Percentiles rank a stretch among this genome's conserved stretches.
Evolutionary conservation across 2,113 vertebrate species (phyloP).

Genomic region (Laticauda laticaudata): DNA sequence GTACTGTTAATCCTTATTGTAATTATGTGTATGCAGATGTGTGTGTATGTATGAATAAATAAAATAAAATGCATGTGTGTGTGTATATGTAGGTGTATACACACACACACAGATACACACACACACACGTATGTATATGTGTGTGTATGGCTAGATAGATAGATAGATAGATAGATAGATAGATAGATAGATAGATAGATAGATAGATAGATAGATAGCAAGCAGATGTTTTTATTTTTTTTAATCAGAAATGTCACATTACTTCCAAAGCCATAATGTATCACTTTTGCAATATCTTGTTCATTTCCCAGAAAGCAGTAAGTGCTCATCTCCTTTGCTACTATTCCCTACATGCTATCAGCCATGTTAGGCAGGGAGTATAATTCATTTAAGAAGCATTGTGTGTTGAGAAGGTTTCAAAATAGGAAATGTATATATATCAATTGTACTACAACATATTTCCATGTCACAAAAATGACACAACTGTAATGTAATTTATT

Average conservation of each 20-base stretch:
- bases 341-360: background rate
- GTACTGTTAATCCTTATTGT: background rate
- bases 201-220: too few species aligned
- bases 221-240: too few species aligned
- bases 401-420: background rate
- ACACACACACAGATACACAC: too few species aligned
- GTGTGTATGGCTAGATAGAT: too few species aligned
- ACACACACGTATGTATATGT: too few species aligned
- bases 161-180: too few species aligned
- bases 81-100: too few species aligned
- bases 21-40: background rate
- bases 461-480: background rate
- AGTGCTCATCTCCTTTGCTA: too few species aligned
- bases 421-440: background rate
- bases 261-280: background rate
- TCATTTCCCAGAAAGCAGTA: background rate
- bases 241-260: background rate
- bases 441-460: background rate
- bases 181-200: too few species aligned
- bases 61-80: too few species aligned
- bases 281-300: background rate
- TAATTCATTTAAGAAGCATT: background rate
- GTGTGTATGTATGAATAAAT: background rate
- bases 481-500: background rate
- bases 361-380: background rate